phyloP scores from a whole-genome alignment of 2,888 invertebrate species.

The Oscheius onirici region DNA sequence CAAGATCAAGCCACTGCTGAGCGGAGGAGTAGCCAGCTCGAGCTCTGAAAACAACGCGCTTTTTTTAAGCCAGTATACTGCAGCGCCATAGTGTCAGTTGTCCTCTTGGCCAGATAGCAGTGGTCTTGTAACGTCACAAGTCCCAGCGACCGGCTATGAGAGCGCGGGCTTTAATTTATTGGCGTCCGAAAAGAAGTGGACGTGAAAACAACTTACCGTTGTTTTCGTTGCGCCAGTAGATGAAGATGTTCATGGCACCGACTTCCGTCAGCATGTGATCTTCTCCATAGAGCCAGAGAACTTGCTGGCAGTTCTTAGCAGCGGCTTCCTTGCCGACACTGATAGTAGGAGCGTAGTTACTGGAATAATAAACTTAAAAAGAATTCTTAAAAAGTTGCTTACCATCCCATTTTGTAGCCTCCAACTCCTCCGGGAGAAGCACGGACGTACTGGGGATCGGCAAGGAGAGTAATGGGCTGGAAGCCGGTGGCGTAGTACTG shows the following conservation, averaged over 20 bases:
- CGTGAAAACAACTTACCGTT: slow-evolving; percentile 80
- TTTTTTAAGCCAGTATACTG: not conserved
- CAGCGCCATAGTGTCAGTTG: not conserved
- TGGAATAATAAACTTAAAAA: slow-evolving; percentile 3
- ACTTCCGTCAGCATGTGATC: slow-evolving; percentile 95
- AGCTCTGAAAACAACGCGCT: slow-evolving; percentile 76
- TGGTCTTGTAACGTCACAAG: slow-evolving; percentile 24
- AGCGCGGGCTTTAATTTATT: slow-evolving; percentile 9
- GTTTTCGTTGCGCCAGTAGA: slow-evolving; percentile 85
- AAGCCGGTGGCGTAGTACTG: slow-evolving; percentile 83
- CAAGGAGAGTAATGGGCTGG: slow-evolving; percentile 77
- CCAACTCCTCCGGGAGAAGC: slow-evolving; percentile 91
- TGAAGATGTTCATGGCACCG: slow-evolving; percentile 97
- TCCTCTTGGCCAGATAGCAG: not conserved
- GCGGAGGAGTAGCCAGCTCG: slow-evolving; percentile 89
- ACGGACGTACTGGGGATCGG: slow-evolving; percentile 84
- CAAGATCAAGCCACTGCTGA: slow-evolving; percentile 87
- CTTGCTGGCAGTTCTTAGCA: slow-evolving; percentile 84
- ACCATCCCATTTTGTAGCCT: slow-evolving; percentile 90
- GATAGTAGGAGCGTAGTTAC: slow-evolving; percentile 77
- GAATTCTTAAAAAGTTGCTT: slow-evolving; percentile 75
- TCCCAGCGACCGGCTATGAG: not conserved
- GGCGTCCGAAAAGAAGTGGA: not conserved
- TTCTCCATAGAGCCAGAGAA: slow-evolving; percentile 91
- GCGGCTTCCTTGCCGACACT: slow-evolving; percentile 78